Percentiles rank a stretch among this genome's conserved stretches.
These are phyloP conservation scores for Aphelocoma coerulescens DNA, from an alignment of 2,113 vertebrate genomes.

Conservation along the genomic window DNA sequence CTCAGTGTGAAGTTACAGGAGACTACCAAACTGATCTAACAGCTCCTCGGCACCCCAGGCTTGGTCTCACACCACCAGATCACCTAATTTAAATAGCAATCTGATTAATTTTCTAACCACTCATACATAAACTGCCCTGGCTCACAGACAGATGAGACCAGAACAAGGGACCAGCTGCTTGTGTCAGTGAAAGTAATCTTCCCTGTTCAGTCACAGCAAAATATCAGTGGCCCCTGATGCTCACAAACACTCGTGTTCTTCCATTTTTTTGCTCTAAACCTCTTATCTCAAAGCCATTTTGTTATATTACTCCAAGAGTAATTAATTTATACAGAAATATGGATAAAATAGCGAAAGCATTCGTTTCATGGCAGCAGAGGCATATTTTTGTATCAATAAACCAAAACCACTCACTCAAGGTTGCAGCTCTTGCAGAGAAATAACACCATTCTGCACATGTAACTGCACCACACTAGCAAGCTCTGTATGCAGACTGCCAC, in stretches of 20 bases:
- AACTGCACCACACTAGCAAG: background rate
- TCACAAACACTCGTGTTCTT: background rate
- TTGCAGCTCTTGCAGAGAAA: background rate
- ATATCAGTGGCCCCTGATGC: background rate
- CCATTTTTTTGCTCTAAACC: background rate
- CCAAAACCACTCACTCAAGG: background rate
- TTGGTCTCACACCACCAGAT: background rate
- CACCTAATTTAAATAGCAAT: background rate
- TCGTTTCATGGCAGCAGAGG: background rate
- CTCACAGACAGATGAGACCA: background rate
- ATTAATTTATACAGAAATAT: background rate
- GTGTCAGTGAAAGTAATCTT: background rate
- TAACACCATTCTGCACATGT: rapidly evolving
- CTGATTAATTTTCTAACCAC: background rate
- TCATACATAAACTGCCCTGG: background rate
- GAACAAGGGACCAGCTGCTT: background rate
- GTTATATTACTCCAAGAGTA: background rate
- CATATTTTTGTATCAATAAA: background rate
- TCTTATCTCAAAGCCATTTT: background rate
- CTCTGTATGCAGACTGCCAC: no score
- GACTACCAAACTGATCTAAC: background rate
- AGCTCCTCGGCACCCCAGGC: background rate
- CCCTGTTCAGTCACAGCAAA: background rate
- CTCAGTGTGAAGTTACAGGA: background rate
- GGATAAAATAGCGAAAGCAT: background rate